Conservation (phyloP, 2,888 invertebrate species). For the Harpalus rubripes region DNA sequence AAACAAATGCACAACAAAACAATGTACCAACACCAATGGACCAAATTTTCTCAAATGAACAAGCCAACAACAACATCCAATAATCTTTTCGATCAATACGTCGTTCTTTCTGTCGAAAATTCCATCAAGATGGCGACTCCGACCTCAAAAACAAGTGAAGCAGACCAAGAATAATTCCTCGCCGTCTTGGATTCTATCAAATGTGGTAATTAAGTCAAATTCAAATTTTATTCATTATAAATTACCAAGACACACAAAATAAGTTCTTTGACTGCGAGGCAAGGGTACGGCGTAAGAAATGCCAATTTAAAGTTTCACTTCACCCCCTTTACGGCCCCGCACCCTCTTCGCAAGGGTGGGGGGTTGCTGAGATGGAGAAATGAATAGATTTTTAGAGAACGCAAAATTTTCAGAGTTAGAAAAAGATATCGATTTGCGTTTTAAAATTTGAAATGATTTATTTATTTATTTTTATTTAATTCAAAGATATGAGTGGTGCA, state of each 20-base stretch:
- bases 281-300: slow-evolving; percentile 74
- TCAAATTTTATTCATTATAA: slow-evolving; percentile 79
- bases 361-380: slow-evolving; percentile 52
- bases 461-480: too few species aligned
- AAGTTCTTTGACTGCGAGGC: slow-evolving; percentile 63
- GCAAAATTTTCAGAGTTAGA: too few species aligned
- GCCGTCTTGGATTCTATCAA: slow-evolving; percentile 74
- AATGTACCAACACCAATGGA: too few species aligned
- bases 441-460: too few species aligned
- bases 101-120: too few species aligned
- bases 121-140: not conserved
- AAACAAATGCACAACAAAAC: too few species aligned
- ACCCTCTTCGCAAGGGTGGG: slow-evolving; percentile 4
- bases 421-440: too few species aligned
- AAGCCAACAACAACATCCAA: too few species aligned
- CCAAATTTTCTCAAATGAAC: too few species aligned
- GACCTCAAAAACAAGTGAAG: not conserved
- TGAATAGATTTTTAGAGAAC: not conserved
- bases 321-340: slow-evolving; percentile 63
- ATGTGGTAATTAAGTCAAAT: slow-evolving; percentile 78
- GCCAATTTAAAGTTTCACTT: slow-evolving; percentile 77
- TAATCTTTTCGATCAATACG: too few species aligned
- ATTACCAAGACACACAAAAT: slow-evolving; percentile 75
- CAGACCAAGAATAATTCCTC: slow-evolving; percentile 11
- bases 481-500: too few species aligned